A percentile compares a stretch with the other conserved stretches of the same genome.
phyloP scores from a whole-genome alignment of 1,140 invertebrate genomes.

The Coboldia fuscipes region DNA sequence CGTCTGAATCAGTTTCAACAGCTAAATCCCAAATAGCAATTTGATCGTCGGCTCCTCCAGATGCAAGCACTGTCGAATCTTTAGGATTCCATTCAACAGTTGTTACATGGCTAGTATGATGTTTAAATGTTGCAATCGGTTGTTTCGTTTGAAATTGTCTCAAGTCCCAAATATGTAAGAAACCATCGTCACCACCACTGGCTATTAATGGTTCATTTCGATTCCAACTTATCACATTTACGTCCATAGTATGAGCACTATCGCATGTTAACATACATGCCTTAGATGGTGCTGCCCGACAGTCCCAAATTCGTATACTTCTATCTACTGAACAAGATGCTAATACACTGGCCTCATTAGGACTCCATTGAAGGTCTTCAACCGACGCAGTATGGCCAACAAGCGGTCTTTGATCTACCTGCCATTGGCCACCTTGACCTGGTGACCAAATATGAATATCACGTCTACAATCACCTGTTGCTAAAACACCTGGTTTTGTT shows the following conservation, averaged over 20 bases:
- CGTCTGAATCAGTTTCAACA: slow-evolving; percentile 52
- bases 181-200: slow-evolving; percentile 91
- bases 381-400: slow-evolving; percentile 79
- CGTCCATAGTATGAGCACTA: slow-evolving; percentile 75
- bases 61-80: slow-evolving; percentile 82
- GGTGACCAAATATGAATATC: slow-evolving; percentile 89
- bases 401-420: slow-evolving; percentile 71
- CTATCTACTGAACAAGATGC: slow-evolving; percentile 91
- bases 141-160: slow-evolving; percentile 62
- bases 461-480: slow-evolving; percentile 27
- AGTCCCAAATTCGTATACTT: slow-evolving; percentile 81
- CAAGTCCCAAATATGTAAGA: slow-evolving; percentile 89
- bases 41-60: slow-evolving; percentile 86
- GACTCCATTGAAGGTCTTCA: slow-evolving; percentile 98
- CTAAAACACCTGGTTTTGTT: slow-evolving; percentile 42
- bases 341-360: slow-evolving; percentile 81
- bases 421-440: slow-evolving; percentile 50
- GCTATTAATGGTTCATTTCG: slow-evolving; percentile 71
- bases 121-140: slow-evolving; percentile 82
- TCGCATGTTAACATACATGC: slow-evolving; percentile 80
- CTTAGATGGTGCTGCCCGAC: slow-evolving; percentile 45
- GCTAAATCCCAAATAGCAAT: slow-evolving; percentile 95
- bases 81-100: slow-evolving; percentile 93
- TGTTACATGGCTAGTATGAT: slow-evolving; percentile 79
- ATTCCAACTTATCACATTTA: slow-evolving; percentile 99